Evolutionary conservation across 2,888 invertebrate species (phyloP).

Genomic region (Pomacea canaliculata): DNA sequence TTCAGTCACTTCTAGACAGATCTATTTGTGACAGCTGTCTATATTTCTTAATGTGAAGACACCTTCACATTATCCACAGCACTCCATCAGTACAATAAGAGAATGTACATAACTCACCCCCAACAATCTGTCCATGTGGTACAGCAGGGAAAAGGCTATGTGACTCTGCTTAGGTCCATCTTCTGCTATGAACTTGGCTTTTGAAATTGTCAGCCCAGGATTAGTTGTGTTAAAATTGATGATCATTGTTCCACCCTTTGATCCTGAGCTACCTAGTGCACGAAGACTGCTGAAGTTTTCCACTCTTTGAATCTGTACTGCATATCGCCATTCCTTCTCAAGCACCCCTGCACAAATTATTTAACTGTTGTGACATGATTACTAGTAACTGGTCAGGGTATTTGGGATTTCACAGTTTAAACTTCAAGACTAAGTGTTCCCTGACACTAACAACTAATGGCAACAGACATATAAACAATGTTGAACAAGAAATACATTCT

Average conservation of each 20-base stretch:
- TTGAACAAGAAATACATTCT: no score
- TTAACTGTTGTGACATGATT: no score
- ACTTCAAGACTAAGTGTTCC: background rate
- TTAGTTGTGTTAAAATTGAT: conserved; percentile 35
- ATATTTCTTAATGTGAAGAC: no score
- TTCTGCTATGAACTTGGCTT: conserved; percentile 50
- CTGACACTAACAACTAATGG: no score
- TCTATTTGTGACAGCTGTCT: no score
- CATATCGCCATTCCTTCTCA: conserved; percentile 48
- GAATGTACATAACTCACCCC: conserved; percentile 48
- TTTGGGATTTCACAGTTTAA: background rate
- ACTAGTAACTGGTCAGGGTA: conserved; percentile 1
- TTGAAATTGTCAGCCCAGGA: conserved; percentile 29
- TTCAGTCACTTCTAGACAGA: no score
- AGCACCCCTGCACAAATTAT: conserved; percentile 35
- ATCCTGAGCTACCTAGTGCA: conserved; percentile 28
- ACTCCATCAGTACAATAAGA: no score
- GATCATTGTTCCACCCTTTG: conserved; percentile 40
- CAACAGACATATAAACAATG: no score
- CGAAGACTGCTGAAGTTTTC: conserved; percentile 34
- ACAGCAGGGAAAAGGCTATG: conserved; percentile 48
- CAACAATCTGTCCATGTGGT: conserved; percentile 55
- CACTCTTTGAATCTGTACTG: conserved; percentile 37
- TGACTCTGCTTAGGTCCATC: conserved; percentile 49
- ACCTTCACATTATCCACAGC: no score